Evolutionary conservation across 1,140 invertebrate genomes (phyloP), one percentile per base, ranked within the genome.

Genomic region (Drosophila ercepeae): DNA sequence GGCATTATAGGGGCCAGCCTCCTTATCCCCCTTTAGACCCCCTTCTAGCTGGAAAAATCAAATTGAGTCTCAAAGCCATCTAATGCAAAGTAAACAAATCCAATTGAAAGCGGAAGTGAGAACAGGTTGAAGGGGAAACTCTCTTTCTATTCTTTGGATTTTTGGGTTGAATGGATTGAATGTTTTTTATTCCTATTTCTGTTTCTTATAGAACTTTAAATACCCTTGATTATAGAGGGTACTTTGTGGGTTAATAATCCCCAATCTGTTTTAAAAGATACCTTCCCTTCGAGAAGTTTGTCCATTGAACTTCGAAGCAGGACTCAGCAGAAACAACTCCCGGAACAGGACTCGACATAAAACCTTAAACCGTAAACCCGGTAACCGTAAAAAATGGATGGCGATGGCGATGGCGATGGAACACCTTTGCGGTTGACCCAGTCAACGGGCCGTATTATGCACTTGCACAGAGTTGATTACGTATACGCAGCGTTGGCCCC

Each of bases 401-500:
- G 9, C 9, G 29, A 65, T n/a, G n/a, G n/a, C n/a, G n/a, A n/a
- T n/a, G n/a, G n/a, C n/a, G n/a, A n/a, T n/a, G n/a, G 21, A 59
- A 65, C 59, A 65, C 63, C 63, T 65, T 51, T 65, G 61, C 27
- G 61, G 59, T 19, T 67, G 63, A 65, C 63, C 59, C 34, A 36
- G 55, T 44, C 58, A 61, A n/a, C 19, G 5, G 42, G 51, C 16
- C 65, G 64, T 69, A 69, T 48, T 57, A 69, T 69, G 65, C 65
- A 44, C 32, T 69, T 52, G 39, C 65, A 68, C 54, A 45, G 54
- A 60, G 48, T 70, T 53, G 54, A 75, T 81, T 81, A 65, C 77
- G 77, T 60, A 76, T 81, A 75, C 72, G 77, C 72, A 54, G 32
- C 52, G 63, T 54, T 69, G 52, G 48, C 52, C 51, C 45, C 18